phyloP scores from a whole-genome alignment of 2,888 invertebrate genomes.

The Drosophila diplacantha region DNA sequence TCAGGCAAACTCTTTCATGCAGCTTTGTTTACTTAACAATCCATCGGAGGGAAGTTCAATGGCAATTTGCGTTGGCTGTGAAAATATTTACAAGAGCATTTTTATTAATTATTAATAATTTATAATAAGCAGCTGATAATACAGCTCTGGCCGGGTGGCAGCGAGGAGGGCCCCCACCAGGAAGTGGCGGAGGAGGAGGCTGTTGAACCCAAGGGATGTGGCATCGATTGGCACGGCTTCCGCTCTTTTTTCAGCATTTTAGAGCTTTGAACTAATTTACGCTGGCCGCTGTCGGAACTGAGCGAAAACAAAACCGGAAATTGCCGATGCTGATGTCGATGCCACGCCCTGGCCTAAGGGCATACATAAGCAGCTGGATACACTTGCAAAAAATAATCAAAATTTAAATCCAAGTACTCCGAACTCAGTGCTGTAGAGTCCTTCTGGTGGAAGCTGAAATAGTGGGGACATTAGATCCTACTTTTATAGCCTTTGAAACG shows the following conservation, averaged over 20 bases:
- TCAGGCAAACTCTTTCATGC: conserved; percentile 45
- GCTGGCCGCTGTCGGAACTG: conserved; percentile 64
- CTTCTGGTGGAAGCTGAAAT: neutral
- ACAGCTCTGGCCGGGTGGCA: conserved; percentile 35
- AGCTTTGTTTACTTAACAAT: conserved; percentile 46
- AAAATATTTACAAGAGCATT: conserved; percentile 59
- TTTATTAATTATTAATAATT: conserved; percentile 62
- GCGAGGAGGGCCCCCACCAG: neutral
- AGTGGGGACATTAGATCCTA: neutral
- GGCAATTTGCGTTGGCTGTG: conserved; percentile 15
- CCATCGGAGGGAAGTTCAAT: conserved; percentile 16
- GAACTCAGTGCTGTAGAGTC: neutral
- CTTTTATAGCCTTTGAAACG: no score
- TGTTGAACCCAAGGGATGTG: conserved; percentile 18
- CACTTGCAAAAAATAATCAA: neutral
- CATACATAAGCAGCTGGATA: conserved; percentile 30
- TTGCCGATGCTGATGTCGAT: conserved; percentile 57
- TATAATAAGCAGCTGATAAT: conserved; percentile 65
- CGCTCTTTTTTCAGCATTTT: conserved; percentile 44
- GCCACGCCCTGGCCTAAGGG: conserved; percentile 31
- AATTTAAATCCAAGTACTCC: neutral
- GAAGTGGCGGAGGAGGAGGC: conserved; percentile 1
- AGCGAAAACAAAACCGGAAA: conserved; percentile 71
- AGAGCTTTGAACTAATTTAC: conserved; percentile 70
- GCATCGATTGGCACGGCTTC: conserved; percentile 40